Evolutionary conservation across 2,113 vertebrate species (phyloP).

Genomic region (cattle (Bos taurus)): ARS-UCD2.0 NC_037345.1:21322501-21323000

Average conservation of each 20-base stretch:
- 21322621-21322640: constrained; percentile 69
- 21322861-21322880: constrained; percentile 52
- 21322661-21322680: constrained; percentile 56
- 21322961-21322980: not conserved
- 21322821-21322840: constrained; percentile 60
- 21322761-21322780: constrained; percentile 67
- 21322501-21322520: not conserved
- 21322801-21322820: constrained; percentile 67
- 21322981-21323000: constrained; percentile 26
- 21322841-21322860: constrained; percentile 69
- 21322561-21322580: constrained; percentile 63
- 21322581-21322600: constrained; percentile 59
- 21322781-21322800: constrained; percentile 61
- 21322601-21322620: constrained; percentile 63
- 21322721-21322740: constrained; percentile 61
- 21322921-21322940: constrained; percentile 62
- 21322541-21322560: constrained; percentile 17
- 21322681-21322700: constrained; percentile 70
- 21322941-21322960: not conserved
- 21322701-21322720: constrained; percentile 71
- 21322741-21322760: constrained; percentile 47
- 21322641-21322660: constrained; percentile 65
- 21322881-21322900: not conserved
- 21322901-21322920: constrained; percentile 58
- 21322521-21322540: not conserved